These are phyloP conservation scores for Yponomeuta cagnagella DNA, from an alignment of 2,888 invertebrate genomes.

Conservation along the genomic window DNA sequence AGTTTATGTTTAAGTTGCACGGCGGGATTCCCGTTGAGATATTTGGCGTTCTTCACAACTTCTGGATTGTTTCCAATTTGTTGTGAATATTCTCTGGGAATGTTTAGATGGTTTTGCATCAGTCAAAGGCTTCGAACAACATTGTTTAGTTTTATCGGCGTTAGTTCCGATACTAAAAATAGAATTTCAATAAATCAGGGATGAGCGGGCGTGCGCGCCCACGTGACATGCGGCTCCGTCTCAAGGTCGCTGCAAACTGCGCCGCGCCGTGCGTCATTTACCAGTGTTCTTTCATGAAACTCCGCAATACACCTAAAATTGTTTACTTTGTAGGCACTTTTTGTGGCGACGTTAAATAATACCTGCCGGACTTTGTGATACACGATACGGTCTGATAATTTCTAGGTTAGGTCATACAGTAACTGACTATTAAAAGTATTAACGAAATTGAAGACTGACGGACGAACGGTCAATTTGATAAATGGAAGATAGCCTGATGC, in stretches of 20 bases:
- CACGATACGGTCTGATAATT: background rate
- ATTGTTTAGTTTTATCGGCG: background rate
- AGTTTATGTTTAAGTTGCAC: background rate
- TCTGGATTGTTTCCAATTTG: background rate
- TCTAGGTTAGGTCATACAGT: conserved; percentile 3
- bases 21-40: background rate
- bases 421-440: background rate
- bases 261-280: background rate
- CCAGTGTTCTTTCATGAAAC: background rate
- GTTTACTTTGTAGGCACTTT: conserved; percentile 5
- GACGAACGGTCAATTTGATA: background rate
- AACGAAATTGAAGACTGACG: background rate
- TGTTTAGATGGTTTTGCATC: background rate
- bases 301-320: background rate
- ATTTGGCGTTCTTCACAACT: conserved; percentile 5
- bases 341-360: background rate
- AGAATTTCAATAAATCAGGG: conserved; percentile 5
- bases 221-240: conserved; percentile 10
- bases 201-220: conserved; percentile 1
- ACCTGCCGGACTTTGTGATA: background rate
- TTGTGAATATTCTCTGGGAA: background rate
- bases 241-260: conserved; percentile 14
- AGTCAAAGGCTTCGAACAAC: background rate
- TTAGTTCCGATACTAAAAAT: background rate
- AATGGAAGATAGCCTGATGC: background rate